Conservation (phyloP, 2,797 vertebrate species). For the Dryobates pubescens region DNA sequence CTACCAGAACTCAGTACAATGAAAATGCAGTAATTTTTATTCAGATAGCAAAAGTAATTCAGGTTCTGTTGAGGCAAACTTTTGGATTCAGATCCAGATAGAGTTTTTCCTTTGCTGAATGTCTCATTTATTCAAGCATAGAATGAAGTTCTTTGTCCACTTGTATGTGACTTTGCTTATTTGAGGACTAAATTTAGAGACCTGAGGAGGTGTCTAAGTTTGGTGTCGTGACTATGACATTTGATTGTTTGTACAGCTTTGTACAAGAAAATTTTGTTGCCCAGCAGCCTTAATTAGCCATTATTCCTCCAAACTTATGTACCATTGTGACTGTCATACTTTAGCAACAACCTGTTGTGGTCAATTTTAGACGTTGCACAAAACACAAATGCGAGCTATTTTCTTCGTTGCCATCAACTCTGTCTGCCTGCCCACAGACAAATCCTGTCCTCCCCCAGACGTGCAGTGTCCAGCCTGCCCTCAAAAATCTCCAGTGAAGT, state of each 20-base stretch:
- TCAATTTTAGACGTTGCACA: neutral
- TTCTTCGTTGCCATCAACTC: neutral
- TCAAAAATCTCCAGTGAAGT: neutral
- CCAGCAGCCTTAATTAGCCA: neutral
- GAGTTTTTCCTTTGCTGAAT: neutral
- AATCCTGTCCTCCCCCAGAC: neutral
- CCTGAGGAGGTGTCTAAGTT: neutral
- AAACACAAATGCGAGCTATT: neutral
- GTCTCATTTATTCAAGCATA: neutral
- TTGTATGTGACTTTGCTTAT: neutral
- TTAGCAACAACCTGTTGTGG: neutral
- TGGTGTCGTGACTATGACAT: neutral
- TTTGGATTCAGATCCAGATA: neutral
- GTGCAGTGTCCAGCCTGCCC: neutral
- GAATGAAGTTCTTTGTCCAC: neutral
- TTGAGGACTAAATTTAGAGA: neutral
- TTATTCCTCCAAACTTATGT: neutral
- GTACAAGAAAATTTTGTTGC: neutral
- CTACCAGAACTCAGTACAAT: neutral
- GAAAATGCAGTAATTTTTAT: neutral
- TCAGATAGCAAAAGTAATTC: neutral
- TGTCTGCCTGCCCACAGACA: neutral
- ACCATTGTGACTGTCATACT: neutral
- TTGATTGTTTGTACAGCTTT: neutral
- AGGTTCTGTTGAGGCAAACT: neutral